Conservation (phyloP, 2,113 vertebrate genomes). For the Enhydra lutris region DNA sequence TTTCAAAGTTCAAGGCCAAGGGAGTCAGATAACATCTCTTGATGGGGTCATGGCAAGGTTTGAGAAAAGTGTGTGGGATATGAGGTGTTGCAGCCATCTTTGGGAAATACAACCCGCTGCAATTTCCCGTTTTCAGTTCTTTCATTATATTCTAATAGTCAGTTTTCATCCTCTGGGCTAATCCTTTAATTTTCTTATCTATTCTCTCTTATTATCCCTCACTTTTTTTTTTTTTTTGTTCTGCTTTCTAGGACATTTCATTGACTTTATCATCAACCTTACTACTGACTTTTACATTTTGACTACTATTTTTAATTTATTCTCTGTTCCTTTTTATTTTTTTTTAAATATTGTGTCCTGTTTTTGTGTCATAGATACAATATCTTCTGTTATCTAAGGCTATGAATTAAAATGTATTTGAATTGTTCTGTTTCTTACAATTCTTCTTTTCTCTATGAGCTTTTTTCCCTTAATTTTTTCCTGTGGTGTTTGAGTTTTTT, state of each 20-base stretch:
- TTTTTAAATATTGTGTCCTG: background rate
- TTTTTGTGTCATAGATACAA: background rate
- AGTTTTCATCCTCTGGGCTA: slow-evolving; percentile 1
- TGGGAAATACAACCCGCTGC: background rate
- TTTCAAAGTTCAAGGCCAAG: background rate
- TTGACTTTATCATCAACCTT: background rate
- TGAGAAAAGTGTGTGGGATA: background rate
- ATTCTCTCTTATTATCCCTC: background rate
- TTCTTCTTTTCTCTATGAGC: background rate
- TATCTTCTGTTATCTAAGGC: background rate
- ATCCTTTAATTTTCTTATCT: slow-evolving; percentile 26
- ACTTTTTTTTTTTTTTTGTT: slow-evolving; percentile 53
- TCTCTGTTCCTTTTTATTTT: background rate
- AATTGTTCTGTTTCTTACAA: background rate
- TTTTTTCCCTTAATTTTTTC: background rate
- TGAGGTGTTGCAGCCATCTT: background rate
- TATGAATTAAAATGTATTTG: background rate
- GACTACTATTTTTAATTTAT: background rate
- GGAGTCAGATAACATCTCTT: background rate
- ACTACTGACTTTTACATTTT: background rate
- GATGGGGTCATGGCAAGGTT: background rate
- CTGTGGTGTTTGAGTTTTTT: background rate
- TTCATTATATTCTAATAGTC: background rate
- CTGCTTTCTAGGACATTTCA: background rate
- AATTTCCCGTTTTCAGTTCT: background rate